Evolutionary conservation across 2,113 vertebrate genomes (phyloP).

Genomic region (Eolophus roseicapilla): DNA sequence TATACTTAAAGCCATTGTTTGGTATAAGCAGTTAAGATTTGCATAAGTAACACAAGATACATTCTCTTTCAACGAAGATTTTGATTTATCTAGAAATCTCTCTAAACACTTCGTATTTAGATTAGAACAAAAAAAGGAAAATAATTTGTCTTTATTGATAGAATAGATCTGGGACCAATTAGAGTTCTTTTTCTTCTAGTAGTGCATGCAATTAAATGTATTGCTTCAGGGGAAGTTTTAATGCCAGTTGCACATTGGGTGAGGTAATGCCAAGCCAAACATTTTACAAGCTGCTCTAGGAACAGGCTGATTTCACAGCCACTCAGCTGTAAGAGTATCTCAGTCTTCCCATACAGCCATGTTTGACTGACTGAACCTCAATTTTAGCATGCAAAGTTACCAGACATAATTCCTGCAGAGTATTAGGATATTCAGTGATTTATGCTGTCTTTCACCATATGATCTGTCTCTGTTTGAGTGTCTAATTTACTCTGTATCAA

Average conservation of each 20-base stretch:
- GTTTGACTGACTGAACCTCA: background rate
- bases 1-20: background rate
- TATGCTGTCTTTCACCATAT: background rate
- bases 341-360: background rate
- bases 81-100: background rate
- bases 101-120: background rate
- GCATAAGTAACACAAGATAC: background rate
- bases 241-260: background rate
- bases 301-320: conserved; percentile 19
- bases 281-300: conserved; percentile 27
- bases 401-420: background rate
- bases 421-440: background rate
- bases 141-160: conserved; percentile 24
- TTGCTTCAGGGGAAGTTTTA: conserved; percentile 53
- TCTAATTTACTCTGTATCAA: background rate
- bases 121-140: background rate
- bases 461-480: background rate
- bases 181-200: conserved; percentile 16
- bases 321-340: background rate
- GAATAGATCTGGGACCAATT: conserved; percentile 55
- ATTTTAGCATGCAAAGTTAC: background rate
- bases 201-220: conserved; percentile 30
- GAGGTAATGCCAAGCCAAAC: conserved; percentile 56
- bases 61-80: background rate
- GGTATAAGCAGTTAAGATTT: background rate